These are phyloP conservation scores for Bilobella aurantiaca DNA, from an alignment of 1,140 invertebrate genomes.

Conservation along the genomic window DNA sequence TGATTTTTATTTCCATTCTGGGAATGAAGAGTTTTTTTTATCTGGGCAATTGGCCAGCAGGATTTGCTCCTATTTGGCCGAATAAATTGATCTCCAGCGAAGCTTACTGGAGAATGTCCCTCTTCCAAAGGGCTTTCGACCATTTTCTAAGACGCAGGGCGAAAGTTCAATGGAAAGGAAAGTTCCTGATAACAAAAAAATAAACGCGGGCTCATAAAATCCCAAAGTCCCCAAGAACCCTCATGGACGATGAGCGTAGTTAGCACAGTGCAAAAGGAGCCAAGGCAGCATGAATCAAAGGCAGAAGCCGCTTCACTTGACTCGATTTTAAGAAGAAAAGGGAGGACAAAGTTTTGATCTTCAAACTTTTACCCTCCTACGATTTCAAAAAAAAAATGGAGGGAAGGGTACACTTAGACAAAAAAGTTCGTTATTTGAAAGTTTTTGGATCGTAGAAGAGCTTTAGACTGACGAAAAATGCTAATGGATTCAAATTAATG, in stretches of 20 bases:
- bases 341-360: background rate
- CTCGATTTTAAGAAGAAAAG: background rate
- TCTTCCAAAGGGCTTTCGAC: background rate
- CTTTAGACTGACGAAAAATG: conserved; percentile 1
- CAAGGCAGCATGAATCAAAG: conserved; percentile 5
- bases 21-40: background rate
- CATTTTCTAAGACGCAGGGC: no score
- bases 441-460: background rate
- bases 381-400: no score
- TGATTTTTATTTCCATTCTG: background rate
- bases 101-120: background rate
- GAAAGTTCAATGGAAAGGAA: conserved; percentile 4
- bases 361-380: background rate
- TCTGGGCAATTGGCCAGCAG: background rate
- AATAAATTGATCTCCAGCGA: conserved; percentile 1
- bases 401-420: background rate
- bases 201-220: conserved; percentile 6
- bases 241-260: background rate
- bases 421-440: background rate
- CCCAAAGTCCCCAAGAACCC: background rate
- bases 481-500: conserved; percentile 9
- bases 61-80: background rate
- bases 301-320: background rate
- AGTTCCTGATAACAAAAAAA: conserved; percentile 7
- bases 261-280: background rate